These are phyloP conservation scores for Phragmatobia fuliginosa DNA, from an alignment of 2,888 invertebrate species.

Conservation along the genomic window DNA sequence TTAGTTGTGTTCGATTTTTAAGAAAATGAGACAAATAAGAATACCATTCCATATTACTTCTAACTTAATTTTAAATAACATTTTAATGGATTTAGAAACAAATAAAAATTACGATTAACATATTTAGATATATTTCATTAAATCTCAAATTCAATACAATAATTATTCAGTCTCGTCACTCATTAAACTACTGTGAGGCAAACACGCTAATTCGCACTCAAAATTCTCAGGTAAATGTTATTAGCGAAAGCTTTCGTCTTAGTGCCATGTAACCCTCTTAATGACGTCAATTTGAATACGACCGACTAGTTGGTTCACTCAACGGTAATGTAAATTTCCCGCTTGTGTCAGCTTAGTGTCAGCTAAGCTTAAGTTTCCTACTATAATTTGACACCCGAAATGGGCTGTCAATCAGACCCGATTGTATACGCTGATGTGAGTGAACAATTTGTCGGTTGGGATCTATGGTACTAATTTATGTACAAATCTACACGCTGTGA, in stretches of 20 bases:
- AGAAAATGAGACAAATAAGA: no score
- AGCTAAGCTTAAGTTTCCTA: slow-evolving; percentile 67
- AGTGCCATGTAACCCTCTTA: slow-evolving; percentile 62
- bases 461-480: slow-evolving; percentile 45
- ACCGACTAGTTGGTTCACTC: slow-evolving; percentile 64
- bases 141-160: not conserved
- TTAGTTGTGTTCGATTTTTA: no score
- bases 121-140: not conserved
- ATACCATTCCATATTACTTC: no score
- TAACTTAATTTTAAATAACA: no score
- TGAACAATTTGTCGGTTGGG: slow-evolving; percentile 55
- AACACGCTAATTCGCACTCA: slow-evolving; percentile 10
- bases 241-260: slow-evolving; percentile 58
- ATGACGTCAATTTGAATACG: slow-evolving; percentile 77
- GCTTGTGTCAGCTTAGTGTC: slow-evolving; percentile 56
- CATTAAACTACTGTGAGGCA: slow-evolving; percentile 11
- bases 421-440: slow-evolving; percentile 55
- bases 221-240: slow-evolving; percentile 31
- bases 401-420: slow-evolving; percentile 68
- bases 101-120: not conserved
- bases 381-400: slow-evolving; percentile 71
- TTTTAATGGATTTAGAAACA: no score
- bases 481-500: slow-evolving; percentile 47
- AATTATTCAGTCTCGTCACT: not conserved
- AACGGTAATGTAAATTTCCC: slow-evolving; percentile 71